phyloP scores from a whole-genome alignment of 1,140 invertebrate genomes.

The Nomia melanderi region DNA sequence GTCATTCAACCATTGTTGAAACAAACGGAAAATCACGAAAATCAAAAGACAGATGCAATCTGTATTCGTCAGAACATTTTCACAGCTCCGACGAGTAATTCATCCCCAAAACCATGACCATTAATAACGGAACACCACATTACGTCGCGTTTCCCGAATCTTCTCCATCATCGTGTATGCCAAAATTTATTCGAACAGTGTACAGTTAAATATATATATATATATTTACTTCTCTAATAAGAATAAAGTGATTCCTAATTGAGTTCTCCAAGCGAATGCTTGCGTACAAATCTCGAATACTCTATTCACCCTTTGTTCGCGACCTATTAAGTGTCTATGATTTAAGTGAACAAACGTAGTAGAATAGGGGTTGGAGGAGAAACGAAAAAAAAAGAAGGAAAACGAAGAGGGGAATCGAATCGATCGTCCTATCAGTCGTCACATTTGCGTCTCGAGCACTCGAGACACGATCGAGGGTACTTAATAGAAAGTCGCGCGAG shows the following conservation, averaged over 20 bases:
- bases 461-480: not conserved
- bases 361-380: too few species aligned
- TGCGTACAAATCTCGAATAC: constrained; percentile 36
- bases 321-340: constrained; percentile 13
- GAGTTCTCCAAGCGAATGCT: constrained; percentile 32
- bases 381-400: not conserved
- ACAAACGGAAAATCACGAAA: too few species aligned
- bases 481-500: not conserved
- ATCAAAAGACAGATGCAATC: too few species aligned
- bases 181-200: constrained; percentile 35
- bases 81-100: too few species aligned
- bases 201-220: constrained; percentile 11
- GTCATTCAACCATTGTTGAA: too few species aligned
- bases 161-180: not conserved
- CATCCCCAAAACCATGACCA: not conserved
- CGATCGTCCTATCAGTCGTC: constrained; percentile 22
- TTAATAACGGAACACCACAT: not conserved
- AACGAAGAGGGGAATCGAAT: not conserved
- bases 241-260: constrained; percentile 41
- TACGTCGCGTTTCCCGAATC: not conserved
- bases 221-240: constrained; percentile 2
- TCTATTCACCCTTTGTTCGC: not conserved
- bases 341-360: not conserved
- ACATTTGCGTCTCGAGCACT: constrained; percentile 45
- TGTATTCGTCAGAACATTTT: too few species aligned